Evolutionary conservation across 2,888 invertebrate species (phyloP).

Genomic region (Tethea ocularis): DNA sequence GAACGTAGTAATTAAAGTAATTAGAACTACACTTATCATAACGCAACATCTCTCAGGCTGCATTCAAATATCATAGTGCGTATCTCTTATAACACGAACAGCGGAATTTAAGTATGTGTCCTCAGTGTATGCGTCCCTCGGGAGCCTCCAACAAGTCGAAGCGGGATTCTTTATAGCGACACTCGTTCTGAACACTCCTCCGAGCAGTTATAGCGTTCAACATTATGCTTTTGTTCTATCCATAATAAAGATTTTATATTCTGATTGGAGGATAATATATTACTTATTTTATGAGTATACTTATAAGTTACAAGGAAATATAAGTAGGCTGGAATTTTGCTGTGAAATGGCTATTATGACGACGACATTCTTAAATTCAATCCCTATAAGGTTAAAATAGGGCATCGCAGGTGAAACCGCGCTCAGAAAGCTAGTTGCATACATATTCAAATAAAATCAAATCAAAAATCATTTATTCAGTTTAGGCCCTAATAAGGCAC

Average conservation of each 20-base stretch:
- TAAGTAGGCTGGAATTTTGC: no score
- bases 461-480: no score
- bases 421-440: no score
- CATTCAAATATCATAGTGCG: slow-evolving; percentile 22
- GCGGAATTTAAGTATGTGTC: slow-evolving; percentile 29
- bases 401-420: no score
- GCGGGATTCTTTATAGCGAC: slow-evolving; percentile 34
- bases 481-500: no score
- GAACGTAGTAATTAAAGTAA: no score
- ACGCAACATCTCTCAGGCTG: neutral
- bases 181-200: slow-evolving; percentile 23
- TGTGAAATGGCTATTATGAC: no score
- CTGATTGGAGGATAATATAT: neutral
- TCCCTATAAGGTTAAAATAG: no score
- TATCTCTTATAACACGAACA: slow-evolving; percentile 14
- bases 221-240: neutral
- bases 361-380: no score
- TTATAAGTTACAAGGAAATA: neutral
- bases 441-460: no score
- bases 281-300: neutral
- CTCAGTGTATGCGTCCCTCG: slow-evolving; percentile 37
- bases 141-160: slow-evolving; percentile 31
- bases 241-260: slow-evolving; percentile 1
- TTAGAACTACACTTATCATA: no score
- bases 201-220: slow-evolving; percentile 20